Base-by-base conservation (phyloP, 2,888 invertebrate species). In the Vandiemenella viatica region DNA sequence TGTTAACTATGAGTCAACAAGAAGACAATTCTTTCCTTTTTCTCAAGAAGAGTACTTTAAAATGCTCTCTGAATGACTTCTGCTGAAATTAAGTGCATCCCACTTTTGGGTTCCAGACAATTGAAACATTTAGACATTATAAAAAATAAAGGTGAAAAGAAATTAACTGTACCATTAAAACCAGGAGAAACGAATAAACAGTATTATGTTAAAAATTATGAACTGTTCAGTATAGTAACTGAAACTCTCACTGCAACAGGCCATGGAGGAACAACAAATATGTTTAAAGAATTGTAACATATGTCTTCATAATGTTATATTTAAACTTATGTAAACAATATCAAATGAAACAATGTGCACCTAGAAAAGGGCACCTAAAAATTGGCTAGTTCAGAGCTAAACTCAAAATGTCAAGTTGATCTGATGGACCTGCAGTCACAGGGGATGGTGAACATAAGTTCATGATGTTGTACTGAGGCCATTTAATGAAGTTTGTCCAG, bases 401-500 rank as follows among this genome's bases (percentile, higher is more conserved):
- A 23, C 26, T 54, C 53, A 19, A 52, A 63, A 23, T 63, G 63
- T 45, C 62, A 64, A 59, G 62, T 63, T 2, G 63, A 65, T 54
- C 51, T 65, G 1, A 63, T 65, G 23, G 63, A 65, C 53, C 53
- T 63, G 54, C 62, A 65, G 50, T 49, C 59, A 10, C 60, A 47
- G 43, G 56, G 43, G 62, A 65, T 57, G 53, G 55, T 17, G 49
- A 59, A 21, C 62, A 50, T 53, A 65, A 62, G 49, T 66, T 63
- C 52, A 62, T 65, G 19, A 50, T 65, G 50, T 59, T 61, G 6
- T 63, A 64, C 49, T 65, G 65, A 56, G 64, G 65, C 48, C 61
- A 64, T 52, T 49, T 60, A 1, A 66, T 65, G n/a, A 64, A 66
- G 58, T 66, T 66, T 58, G 58, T 66, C 16, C 46, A 58, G 15